Evolutionary conservation across 1,140 invertebrate species (phyloP).

Genomic region (Ceratina calcarata): DNA sequence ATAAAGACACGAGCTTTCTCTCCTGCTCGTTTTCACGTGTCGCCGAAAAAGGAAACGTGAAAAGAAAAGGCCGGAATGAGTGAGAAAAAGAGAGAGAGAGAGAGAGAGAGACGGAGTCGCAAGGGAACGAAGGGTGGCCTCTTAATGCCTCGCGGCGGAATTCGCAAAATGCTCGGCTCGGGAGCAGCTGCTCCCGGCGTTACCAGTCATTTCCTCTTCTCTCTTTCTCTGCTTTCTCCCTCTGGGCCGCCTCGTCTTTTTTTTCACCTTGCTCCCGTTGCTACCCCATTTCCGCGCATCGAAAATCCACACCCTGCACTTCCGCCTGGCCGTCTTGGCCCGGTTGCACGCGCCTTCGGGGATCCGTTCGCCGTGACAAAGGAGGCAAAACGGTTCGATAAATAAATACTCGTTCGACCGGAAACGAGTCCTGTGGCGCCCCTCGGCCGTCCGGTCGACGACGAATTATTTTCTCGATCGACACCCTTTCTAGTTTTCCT

Average conservation of each 20-base stretch:
- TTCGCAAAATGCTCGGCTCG: neutral
- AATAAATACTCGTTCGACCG: constrained; percentile 42
- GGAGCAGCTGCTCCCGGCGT: constrained; percentile 28
- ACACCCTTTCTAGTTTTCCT: neutral
- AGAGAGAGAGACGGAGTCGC: no score
- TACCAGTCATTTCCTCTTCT: neutral
- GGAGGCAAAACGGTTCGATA: constrained; percentile 26
- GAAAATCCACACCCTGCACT: constrained; percentile 49
- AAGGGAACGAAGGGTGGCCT: constrained; percentile 2
- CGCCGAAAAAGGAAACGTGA: neutral
- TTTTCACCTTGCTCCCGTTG: constrained; percentile 10
- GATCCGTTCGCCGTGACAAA: constrained; percentile 20
- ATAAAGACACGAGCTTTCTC: no score
- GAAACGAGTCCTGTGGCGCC: constrained; percentile 22
- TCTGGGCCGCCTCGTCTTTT: neutral
- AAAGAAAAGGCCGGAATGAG: neutral
- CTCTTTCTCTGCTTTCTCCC: neutral
- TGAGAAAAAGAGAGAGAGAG: no score
- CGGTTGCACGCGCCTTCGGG: constrained; percentile 12
- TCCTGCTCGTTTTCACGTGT: neutral
- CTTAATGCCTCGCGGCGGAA: neutral
- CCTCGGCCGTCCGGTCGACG: neutral
- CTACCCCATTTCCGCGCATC: constrained; percentile 46
- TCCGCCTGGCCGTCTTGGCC: constrained; percentile 32
- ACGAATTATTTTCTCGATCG: constrained; percentile 2